Evolutionary conservation across 2,113 vertebrate genomes (phyloP), one percentile per base, ranked within the genome.

Genomic region (Perca flavescens): DNA sequence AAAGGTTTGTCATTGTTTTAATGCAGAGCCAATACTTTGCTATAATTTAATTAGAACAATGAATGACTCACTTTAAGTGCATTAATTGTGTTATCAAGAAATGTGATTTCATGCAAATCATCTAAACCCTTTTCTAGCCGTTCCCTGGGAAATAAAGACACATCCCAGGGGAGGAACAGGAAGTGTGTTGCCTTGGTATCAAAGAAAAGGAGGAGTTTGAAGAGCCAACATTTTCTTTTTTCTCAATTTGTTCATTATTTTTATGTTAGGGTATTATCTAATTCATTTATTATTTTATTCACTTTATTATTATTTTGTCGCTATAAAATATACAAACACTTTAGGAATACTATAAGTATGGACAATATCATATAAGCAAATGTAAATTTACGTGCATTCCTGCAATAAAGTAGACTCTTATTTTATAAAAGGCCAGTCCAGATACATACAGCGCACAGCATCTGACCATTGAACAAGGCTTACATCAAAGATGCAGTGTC

Each of bases 51-150:
- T 78, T 49, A 56, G 68, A 75, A 66, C 74, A 81, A 50, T 64
- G 8, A 75, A 50, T 31, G 16, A 31, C 16, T 74, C 19, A 14
- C 52, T 79, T 53, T 65, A 3, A 63, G 21, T 49, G 71, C 53
- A 71, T 79, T 85, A 75, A 75, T 74, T 84, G 53, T 46, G 25
- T 60, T 61, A 72, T 83, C 54, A 52, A 57, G n/a, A 77, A 83
- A 79, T 61, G 46, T 31, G 82, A 87, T 84, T 88, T 83, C 62
- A 72, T 79, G 83, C 57, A 69, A 73, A 66, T 80, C 53, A 77
- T 56, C 64, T 52, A 25, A 79, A 80, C 31, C 46, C 11, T 65
- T 77, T 77, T 43, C 58, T 54, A 49, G 19, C 58, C 9, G 7
- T 69, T 82, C 61, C 79, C 83, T 85, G 65, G 79, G 74, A 88